Percentiles rank a stretch among this genome's conserved stretches.
These are phyloP conservation scores for Sisor rabdophorus DNA, from an alignment of 2,113 vertebrate species.

Conservation along the genomic window DNA sequence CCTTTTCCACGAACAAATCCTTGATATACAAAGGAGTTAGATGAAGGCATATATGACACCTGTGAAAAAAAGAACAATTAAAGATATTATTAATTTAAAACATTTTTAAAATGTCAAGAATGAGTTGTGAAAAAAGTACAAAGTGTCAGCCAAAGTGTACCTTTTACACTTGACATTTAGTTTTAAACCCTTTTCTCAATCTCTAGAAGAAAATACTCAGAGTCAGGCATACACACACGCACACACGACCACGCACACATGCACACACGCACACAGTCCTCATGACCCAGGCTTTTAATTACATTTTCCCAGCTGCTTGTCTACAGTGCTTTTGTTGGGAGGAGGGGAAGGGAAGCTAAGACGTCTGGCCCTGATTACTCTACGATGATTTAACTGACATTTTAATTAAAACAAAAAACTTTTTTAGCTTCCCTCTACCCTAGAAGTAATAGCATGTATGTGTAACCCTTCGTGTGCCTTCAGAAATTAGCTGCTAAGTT, in stretches of 20 bases:
- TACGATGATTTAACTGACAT: slow-evolving; percentile 75
- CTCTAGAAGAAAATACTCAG: slow-evolving; percentile 35
- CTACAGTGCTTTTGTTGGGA: slow-evolving; percentile 43
- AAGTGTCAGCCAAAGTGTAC: slow-evolving; percentile 56
- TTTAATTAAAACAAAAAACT: slow-evolving; percentile 76
- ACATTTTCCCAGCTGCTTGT: slow-evolving; percentile 53
- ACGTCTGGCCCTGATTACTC: slow-evolving; percentile 69
- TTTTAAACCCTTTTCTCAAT: slow-evolving; percentile 52
- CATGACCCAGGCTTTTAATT: slow-evolving; percentile 58
- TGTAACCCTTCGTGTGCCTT: background rate
- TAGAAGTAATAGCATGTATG: slow-evolving; percentile 58
- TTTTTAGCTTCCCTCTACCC: slow-evolving; percentile 62
- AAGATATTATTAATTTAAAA: slow-evolving; percentile 53
- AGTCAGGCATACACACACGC: slow-evolving; percentile 45
- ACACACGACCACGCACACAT: slow-evolving; percentile 24
- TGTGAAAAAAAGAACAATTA: slow-evolving; percentile 60
- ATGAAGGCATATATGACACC: slow-evolving; percentile 89
- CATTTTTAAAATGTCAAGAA: slow-evolving; percentile 64
- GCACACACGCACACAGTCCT: slow-evolving; percentile 1
- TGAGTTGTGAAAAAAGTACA: slow-evolving; percentile 57
- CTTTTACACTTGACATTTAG: slow-evolving; percentile 65
- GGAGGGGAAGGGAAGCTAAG: slow-evolving; percentile 37
- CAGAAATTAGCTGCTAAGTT: slow-evolving; percentile 33
- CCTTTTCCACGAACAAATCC: slow-evolving; percentile 94
- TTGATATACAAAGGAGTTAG: slow-evolving; percentile 93